Conservation (phyloP, 2,797 vertebrate genomes). For the Ctenochaetus hawaiiensis region DNA sequence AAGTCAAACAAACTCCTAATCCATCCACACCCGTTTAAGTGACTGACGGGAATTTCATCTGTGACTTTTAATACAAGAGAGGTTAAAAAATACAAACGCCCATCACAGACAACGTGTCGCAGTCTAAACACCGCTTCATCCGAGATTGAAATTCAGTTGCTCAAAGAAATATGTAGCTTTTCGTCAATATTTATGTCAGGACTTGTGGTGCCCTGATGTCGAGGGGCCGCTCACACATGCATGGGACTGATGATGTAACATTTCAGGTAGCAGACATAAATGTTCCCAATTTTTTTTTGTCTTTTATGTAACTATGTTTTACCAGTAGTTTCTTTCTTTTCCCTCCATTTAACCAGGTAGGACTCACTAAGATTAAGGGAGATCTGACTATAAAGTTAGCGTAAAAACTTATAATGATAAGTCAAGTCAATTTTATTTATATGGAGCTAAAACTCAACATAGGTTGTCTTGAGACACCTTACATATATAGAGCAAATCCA, state of each 20-base stretch:
- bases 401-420: background rate
- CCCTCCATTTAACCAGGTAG: background rate
- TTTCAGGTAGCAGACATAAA: conserved; percentile 26
- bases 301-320: background rate
- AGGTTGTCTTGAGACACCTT: too few relatives aligned
- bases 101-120: conserved; percentile 50
- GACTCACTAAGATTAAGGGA: background rate
- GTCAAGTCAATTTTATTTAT: too few relatives aligned
- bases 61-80: conserved; percentile 34
- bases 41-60: conserved; percentile 54
- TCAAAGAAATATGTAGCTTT: conserved; percentile 71
- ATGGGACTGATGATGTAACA: conserved; percentile 33
- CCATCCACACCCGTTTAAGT: conserved; percentile 43
- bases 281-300: background rate
- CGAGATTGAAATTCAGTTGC: conserved; percentile 50
- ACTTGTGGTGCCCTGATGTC: conserved; percentile 59
- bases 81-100: conserved; percentile 47
- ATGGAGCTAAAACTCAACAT: too few relatives aligned
- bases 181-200: conserved; percentile 73
- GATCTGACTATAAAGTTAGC: background rate
- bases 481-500: too few relatives aligned
- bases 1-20: conserved; percentile 56
- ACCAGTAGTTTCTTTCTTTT: background rate
- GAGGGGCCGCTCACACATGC: conserved; percentile 34
- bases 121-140: conserved; percentile 67